phyloP scores from a whole-genome alignment of 2,113 vertebrate species.

The Zosterops hypoxanthus region DNA sequence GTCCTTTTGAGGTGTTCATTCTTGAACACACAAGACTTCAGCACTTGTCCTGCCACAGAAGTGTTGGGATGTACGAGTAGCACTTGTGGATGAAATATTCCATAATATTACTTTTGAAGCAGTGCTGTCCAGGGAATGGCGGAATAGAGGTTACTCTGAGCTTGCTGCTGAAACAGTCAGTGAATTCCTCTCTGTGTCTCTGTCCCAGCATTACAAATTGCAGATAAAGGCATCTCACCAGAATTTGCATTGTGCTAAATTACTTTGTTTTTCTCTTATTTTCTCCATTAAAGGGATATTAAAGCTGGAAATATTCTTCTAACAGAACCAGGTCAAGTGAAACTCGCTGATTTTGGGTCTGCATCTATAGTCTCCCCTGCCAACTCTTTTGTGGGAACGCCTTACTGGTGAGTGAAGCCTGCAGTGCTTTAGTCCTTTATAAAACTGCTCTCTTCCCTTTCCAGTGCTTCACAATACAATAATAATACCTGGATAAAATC shows the following conservation, averaged over 20 bases:
- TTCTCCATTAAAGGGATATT: conserved; percentile 85
- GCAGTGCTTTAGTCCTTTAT: neutral
- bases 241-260: neutral
- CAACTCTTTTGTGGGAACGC: conserved; percentile 98
- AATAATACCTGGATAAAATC: neutral
- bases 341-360: conserved; percentile 98
- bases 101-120: neutral
- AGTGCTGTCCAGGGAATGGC: neutral
- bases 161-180: neutral
- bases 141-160: neutral
- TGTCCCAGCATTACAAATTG: neutral
- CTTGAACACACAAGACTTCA: neutral
- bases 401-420: conserved; percentile 89
- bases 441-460: neutral
- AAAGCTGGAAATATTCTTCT: conserved; percentile 99
- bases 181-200: neutral
- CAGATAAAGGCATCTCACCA: neutral
- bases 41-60: neutral
- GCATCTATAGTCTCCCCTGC: conserved; percentile 96
- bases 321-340: conserved; percentile 97
- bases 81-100: neutral
- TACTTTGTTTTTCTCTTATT: neutral
- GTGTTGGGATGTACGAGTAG: neutral
- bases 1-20: neutral
- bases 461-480: neutral